Evolutionary conservation across 2,113 vertebrate genomes (phyloP).

Genomic region (Myiozetetes cayanensis): DNA sequence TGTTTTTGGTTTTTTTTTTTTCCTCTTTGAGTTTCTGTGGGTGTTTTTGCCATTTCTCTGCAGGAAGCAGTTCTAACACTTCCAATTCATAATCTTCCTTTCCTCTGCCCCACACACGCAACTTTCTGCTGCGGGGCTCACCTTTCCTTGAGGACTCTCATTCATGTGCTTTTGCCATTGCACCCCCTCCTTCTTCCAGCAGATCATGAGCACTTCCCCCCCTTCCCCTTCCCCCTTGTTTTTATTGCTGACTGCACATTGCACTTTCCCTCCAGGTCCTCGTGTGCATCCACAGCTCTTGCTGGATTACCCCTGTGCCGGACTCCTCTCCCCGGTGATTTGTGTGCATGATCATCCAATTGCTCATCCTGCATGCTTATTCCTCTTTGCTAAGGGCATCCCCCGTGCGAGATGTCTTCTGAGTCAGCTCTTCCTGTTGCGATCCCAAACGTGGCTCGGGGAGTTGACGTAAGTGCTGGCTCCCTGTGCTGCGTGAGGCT

Average conservation of each 20-base stretch:
- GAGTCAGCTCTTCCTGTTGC: neutral
- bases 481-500: neutral
- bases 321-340: neutral
- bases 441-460: accelerated
- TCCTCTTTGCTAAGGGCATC: constrained; percentile 3
- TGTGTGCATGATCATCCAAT: neutral
- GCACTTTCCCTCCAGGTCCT: constrained; percentile 11
- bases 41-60: neutral
- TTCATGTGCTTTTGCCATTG: accelerated
- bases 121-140: accelerated
- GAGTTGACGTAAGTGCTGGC: accelerated
- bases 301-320: neutral
- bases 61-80: neutral
- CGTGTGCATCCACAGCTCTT: neutral
- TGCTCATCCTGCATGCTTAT: neutral
- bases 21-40: neutral
- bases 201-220: neutral
- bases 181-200: neutral
- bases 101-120: neutral
- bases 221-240: neutral
- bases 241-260: neutral
- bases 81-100: neutral
- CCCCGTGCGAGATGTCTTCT: neutral
- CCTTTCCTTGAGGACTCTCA: neutral
- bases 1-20: neutral